Percentiles rank a stretch among this genome's conserved stretches.
Conservation (phyloP, 2,888 invertebrate species). For the Ommatoiulus sabulosus region DNA sequence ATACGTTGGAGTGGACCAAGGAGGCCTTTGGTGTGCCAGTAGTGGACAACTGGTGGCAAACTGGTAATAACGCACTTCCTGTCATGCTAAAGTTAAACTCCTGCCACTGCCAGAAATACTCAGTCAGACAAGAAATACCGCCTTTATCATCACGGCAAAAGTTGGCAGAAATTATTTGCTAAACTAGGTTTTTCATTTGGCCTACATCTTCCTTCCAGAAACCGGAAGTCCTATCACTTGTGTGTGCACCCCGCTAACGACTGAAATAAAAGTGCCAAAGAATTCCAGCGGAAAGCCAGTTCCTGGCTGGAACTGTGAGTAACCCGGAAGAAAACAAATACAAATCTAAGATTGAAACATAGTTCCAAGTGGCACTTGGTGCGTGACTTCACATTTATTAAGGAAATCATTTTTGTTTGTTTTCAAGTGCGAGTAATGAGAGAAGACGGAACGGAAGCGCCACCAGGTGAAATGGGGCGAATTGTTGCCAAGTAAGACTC, state of each 20-base stretch:
- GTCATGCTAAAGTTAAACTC: too few relatives aligned
- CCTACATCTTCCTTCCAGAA: not conserved
- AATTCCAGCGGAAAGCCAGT: slow-evolving; percentile 87
- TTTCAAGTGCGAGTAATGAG: slow-evolving; percentile 75
- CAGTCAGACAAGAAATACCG: too few relatives aligned
- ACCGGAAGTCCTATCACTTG: slow-evolving; percentile 39
- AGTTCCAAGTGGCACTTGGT: too few relatives aligned
- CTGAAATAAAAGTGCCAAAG: slow-evolving; percentile 76
- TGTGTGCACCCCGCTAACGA: slow-evolving; percentile 79
- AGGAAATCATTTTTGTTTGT: not conserved
- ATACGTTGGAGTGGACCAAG: slow-evolving; percentile 84
- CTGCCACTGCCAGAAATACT: too few relatives aligned
- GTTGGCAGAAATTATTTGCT: too few relatives aligned
- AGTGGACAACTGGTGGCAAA: slow-evolving; percentile 97
- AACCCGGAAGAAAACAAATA: too few relatives aligned
- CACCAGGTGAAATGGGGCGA: slow-evolving; percentile 81
- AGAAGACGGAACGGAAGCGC: slow-evolving; percentile 78
- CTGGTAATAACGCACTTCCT: slow-evolving; percentile 67
- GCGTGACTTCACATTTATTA: too few relatives aligned
- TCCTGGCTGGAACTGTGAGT: slow-evolving; percentile 84
- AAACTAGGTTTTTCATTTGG: too few relatives aligned
- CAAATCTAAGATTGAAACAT: too few relatives aligned
- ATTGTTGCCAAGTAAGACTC: slow-evolving; percentile 73
- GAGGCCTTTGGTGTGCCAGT: slow-evolving; percentile 78
- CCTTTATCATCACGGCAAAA: too few relatives aligned